Conservation (phyloP, 2,113 vertebrate genomes). For the Ophiodon elongatus region DNA sequence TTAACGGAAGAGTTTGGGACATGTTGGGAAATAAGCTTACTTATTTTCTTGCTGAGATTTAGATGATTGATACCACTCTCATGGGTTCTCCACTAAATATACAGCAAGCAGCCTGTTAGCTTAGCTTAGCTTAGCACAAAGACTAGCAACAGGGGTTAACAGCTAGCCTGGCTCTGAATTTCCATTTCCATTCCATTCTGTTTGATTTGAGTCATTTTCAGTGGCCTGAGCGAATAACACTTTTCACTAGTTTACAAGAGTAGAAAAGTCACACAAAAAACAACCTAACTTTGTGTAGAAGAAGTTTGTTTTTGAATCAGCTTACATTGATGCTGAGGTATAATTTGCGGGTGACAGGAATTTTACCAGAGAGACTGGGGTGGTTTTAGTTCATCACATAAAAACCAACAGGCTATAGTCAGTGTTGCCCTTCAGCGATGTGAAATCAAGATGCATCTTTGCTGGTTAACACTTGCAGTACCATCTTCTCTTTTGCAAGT, state of each 20-base stretch:
- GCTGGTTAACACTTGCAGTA: conserved; percentile 10
- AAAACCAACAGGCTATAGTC: background rate
- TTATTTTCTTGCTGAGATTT: background rate
- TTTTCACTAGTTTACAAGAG: background rate
- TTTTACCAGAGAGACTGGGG: background rate
- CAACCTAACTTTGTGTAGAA: background rate
- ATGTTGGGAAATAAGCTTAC: background rate
- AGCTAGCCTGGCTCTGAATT: background rate
- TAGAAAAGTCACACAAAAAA: background rate
- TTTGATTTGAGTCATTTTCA: background rate
- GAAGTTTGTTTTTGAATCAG: background rate
- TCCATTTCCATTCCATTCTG: background rate
- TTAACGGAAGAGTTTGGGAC: background rate
- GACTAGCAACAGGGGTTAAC: background rate
- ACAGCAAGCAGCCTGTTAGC: background rate
- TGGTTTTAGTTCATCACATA: background rate
- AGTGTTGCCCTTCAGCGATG: background rate
- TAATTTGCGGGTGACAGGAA: background rate
- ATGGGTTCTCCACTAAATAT: background rate
- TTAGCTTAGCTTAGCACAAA: too few relatives aligned
- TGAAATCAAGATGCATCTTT: conserved; percentile 3
- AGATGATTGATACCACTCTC: background rate
- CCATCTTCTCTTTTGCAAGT: conserved; percentile 15
- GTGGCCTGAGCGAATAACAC: background rate
- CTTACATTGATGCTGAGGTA: background rate